Evolutionary conservation across 2,888 invertebrate species (phyloP).

Genomic region (Diarsia mendica): DNA sequence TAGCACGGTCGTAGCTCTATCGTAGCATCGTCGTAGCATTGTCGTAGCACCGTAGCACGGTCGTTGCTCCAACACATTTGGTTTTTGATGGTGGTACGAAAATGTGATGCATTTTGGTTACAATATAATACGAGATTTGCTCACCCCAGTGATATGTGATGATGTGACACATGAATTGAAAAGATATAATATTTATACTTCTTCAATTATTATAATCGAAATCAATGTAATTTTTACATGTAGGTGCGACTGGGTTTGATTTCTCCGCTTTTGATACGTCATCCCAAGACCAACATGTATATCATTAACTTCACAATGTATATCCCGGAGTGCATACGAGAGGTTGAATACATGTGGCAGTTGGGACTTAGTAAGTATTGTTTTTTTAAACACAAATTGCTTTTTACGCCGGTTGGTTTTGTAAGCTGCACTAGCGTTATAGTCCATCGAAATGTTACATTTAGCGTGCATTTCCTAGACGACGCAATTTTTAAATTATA

Average conservation of each 20-base stretch:
- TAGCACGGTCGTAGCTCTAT: background rate
- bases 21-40: background rate
- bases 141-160: too few species aligned
- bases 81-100: background rate
- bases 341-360: slow-evolving; percentile 95
- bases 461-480: too few species aligned
- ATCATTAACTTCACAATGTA: slow-evolving; percentile 93
- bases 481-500: too few species aligned
- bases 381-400: background rate
- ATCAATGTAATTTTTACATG: slow-evolving; percentile 5
- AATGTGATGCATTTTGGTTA: background rate
- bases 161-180: background rate
- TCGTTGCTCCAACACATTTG: too few species aligned
- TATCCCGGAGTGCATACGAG: slow-evolving; percentile 93
- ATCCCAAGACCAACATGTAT: slow-evolving; percentile 92
- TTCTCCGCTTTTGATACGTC: slow-evolving; percentile 92
- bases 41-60: background rate
- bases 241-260: slow-evolving; percentile 92
- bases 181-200: background rate
- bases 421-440: background rate
- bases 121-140: too few species aligned
- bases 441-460: too few species aligned
- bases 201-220: background rate
- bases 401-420: background rate
- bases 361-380: slow-evolving; percentile 91